Conservation (phyloP, 2,113 vertebrate genomes). For the Actenoides hombroni region DNA sequence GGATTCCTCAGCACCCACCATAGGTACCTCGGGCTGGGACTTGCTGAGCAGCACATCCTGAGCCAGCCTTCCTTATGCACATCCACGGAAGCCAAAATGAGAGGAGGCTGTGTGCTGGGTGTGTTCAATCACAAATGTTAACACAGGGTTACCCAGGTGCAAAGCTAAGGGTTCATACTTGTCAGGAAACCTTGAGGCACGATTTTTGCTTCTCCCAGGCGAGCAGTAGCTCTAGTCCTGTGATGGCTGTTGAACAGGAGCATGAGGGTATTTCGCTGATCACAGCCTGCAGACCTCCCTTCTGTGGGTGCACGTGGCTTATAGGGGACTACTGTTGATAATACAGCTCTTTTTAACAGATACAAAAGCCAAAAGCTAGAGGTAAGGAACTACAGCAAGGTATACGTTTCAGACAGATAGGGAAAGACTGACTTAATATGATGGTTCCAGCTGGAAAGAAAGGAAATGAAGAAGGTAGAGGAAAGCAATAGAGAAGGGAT, state of each 20-base stretch:
- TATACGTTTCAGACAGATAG: background rate
- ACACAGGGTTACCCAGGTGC: background rate
- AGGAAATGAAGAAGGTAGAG: background rate
- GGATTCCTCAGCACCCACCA: conserved; percentile 2
- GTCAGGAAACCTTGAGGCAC: background rate
- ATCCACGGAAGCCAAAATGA: background rate
- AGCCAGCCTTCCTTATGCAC: background rate
- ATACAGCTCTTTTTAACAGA: background rate
- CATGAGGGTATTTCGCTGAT: background rate
- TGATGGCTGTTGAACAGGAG: background rate
- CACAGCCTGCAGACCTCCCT: background rate
- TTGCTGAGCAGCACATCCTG: conserved; percentile 47
- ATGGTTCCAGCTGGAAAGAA: background rate
- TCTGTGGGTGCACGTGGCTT: background rate
- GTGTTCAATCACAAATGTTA: background rate
- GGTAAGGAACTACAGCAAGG: background rate
- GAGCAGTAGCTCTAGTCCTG: background rate
- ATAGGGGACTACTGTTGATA: background rate
- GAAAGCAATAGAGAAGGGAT: background rate
- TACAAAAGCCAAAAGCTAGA: background rate
- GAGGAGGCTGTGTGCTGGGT: background rate
- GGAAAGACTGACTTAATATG: background rate
- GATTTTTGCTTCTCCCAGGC: rapidly evolving
- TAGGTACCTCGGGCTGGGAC: background rate
- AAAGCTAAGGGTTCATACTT: background rate